These are phyloP conservation scores for Pedicia rivosa DNA, from an alignment of 2,888 invertebrate genomes.

Conservation along the genomic window DNA sequence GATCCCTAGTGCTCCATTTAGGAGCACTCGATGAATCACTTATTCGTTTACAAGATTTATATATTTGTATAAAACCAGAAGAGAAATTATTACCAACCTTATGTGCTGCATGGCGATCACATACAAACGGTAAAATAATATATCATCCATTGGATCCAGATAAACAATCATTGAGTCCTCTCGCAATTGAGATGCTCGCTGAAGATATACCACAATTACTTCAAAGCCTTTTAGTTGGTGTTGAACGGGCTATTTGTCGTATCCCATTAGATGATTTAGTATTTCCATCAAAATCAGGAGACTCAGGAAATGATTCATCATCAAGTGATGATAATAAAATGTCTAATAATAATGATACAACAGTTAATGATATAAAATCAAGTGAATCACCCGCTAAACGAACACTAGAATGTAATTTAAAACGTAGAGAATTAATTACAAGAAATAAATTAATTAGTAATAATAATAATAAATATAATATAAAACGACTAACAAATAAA, in stretches of 20 bases:
- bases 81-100: slow-evolving; percentile 17
- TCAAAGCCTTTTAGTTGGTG: slow-evolving; percentile 46
- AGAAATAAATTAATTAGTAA: slow-evolving; percentile 30
- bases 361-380: slow-evolving; percentile 1
- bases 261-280: slow-evolving; percentile 47
- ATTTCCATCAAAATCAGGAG: slow-evolving; percentile 39
- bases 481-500: slow-evolving; percentile 23
- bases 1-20: slow-evolving; percentile 45
- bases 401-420: slow-evolving; percentile 29
- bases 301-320: slow-evolving; percentile 25
- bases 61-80: slow-evolving; percentile 39
- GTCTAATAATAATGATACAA: slow-evolving; percentile 14
- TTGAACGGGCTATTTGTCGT: slow-evolving; percentile 51
- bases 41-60: slow-evolving; percentile 45
- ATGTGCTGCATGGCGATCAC: slow-evolving; percentile 26
- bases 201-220: slow-evolving; percentile 44
- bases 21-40: slow-evolving; percentile 43
- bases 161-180: slow-evolving; percentile 21
- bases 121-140: slow-evolving; percentile 18
- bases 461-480: slow-evolving; percentile 21
- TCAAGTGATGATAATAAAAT: slow-evolving; percentile 3
- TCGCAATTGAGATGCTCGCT: slow-evolving; percentile 27
- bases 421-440: slow-evolving; percentile 31
- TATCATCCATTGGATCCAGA: slow-evolving; percentile 25
- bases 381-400: slow-evolving; percentile 24